These are phyloP conservation scores for Conistra vaccinii DNA, from an alignment of 2,888 invertebrate species.

Conservation along the genomic window DNA sequence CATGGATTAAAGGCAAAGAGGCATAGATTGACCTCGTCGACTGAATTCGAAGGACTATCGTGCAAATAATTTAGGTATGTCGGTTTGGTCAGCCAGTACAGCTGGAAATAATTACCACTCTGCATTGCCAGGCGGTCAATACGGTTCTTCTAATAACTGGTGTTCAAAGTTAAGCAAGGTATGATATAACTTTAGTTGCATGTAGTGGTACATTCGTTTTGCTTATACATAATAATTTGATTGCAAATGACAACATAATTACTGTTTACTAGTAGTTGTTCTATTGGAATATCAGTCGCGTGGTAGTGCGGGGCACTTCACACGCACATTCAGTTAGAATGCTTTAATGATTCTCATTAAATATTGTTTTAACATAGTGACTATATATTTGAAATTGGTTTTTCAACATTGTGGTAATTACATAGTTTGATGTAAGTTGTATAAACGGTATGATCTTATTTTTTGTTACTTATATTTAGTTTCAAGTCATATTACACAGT, in stretches of 20 bases:
- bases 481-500: background rate
- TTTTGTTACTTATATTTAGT: background rate
- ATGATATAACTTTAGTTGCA: conserved; percentile 74
- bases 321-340: conserved; percentile 43
- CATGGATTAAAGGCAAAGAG: conserved; percentile 42
- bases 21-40: conserved; percentile 82
- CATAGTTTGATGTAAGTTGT: background rate
- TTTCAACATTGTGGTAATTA: conserved; percentile 11
- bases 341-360: conserved; percentile 11
- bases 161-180: conserved; percentile 88
- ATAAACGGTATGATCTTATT: background rate
- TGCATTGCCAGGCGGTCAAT: conserved; percentile 85
- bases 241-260: conserved; percentile 60
- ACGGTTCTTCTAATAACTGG: conserved; percentile 86
- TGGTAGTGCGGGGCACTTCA: conserved; percentile 45
- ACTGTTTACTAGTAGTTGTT: conserved; percentile 61
- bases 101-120: conserved; percentile 90
- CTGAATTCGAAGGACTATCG: conserved; percentile 84
- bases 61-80: conserved; percentile 91
- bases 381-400: conserved; percentile 4
- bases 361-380: background rate
- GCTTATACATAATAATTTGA: conserved; percentile 52
- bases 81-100: conserved; percentile 93
- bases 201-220: conserved; percentile 62
- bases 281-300: conserved; percentile 59